phyloP scores from a whole-genome alignment of 30 jellyfish, hydroid and myxozoan species.

The Haliclystus octoradiatus region DNA sequence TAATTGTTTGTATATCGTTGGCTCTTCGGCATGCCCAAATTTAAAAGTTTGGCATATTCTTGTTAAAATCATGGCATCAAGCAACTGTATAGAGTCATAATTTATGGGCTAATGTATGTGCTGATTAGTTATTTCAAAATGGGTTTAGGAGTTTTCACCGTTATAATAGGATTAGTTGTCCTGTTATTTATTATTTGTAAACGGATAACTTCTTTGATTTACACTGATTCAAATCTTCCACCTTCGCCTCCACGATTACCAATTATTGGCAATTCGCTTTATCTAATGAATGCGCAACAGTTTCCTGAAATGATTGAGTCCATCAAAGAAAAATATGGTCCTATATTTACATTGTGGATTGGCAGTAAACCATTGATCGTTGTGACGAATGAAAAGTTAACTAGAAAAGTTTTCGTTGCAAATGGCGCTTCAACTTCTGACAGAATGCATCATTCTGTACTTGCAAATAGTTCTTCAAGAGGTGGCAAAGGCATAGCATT shows the following conservation, averaged over 20 bases:
- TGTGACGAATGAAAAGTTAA: slow-evolving; percentile 34
- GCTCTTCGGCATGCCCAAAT: too few species aligned
- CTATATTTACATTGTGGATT: slow-evolving; percentile 45
- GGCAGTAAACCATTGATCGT: slow-evolving; percentile 46
- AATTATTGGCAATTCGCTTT: neutral
- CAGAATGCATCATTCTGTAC: slow-evolving; percentile 35
- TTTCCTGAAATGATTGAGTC: neutral
- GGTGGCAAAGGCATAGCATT: slow-evolving; percentile 45
- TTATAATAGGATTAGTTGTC: too few species aligned
- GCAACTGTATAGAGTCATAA: too few species aligned
- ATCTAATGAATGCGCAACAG: neutral
- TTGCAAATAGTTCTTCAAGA: slow-evolving; percentile 44
- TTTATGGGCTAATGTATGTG: too few species aligned
- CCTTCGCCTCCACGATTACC: neutral
- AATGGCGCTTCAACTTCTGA: slow-evolving; percentile 43
- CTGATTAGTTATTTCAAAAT: too few species aligned
- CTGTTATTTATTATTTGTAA: too few species aligned
- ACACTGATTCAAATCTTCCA: too few species aligned
- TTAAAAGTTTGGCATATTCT: too few species aligned
- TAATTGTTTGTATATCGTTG: too few species aligned
- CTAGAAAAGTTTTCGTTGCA: slow-evolving; percentile 41
- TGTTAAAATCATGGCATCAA: too few species aligned
- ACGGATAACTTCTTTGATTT: too few species aligned
- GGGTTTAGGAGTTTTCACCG: too few species aligned
- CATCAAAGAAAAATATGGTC: neutral